phyloP scores from a whole-genome alignment of 2,113 vertebrate genomes.

The Cyanistes caeruleus region DNA sequence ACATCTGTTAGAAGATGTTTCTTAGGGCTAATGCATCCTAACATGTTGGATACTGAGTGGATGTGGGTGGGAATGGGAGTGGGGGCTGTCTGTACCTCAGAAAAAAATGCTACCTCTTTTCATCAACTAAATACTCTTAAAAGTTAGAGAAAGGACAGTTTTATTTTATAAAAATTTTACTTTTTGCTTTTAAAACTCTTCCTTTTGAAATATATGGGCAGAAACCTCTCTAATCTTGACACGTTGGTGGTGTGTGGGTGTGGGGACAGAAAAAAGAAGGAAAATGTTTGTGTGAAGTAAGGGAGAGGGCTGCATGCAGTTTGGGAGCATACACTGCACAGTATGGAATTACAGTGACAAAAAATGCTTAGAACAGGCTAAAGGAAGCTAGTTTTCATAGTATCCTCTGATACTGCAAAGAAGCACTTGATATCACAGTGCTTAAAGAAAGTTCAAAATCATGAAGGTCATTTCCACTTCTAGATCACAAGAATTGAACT shows the following conservation, averaged over 20 bases:
- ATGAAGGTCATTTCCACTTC: not conserved
- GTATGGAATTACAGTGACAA: not conserved
- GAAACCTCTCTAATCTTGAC: not conserved
- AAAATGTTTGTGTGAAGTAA: not conserved
- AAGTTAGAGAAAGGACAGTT: not conserved
- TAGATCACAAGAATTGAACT: not conserved
- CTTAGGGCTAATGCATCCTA: constrained; percentile 16
- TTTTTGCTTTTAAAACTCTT: not conserved
- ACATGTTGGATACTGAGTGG: not conserved
- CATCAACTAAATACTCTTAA: not conserved
- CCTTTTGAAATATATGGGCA: not conserved
- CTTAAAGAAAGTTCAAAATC: not conserved
- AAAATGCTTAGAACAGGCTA: not conserved
- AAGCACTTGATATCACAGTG: not conserved
- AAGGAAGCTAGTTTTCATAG: not conserved
- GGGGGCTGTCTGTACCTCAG: not conserved
- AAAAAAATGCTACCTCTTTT: not conserved
- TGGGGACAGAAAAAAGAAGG: not conserved
- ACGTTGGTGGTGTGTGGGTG: not conserved
- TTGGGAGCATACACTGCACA: not conserved
- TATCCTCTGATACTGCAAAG: not conserved
- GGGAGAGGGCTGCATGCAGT: not conserved
- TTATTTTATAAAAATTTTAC: not conserved
- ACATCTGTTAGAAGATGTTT: constrained; percentile 60
- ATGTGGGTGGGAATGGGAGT: not conserved